Conservation (phyloP, 2,113 vertebrate genomes). For the Sigmodon hispidus region DNA sequence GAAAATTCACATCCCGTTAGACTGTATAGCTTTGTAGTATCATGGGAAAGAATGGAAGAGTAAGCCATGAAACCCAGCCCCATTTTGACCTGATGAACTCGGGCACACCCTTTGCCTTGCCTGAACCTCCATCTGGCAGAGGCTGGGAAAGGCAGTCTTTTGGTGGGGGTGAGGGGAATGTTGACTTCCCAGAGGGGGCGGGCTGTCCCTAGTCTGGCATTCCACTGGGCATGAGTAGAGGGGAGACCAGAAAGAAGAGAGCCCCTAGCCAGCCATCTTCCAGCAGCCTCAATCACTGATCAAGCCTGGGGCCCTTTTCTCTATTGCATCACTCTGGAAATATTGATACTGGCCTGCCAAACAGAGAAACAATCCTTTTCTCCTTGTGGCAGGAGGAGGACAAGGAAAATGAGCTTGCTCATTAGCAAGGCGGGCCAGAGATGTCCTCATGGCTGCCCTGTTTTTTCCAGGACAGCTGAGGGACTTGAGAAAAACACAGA, state of each 20-base stretch:
- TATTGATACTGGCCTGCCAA: constrained; percentile 56
- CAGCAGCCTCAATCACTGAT: neutral
- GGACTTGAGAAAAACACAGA: constrained; percentile 68
- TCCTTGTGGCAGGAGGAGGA: neutral
- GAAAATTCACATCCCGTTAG: neutral
- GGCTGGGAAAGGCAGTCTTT: neutral
- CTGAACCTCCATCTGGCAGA: neutral
- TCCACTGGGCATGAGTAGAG: neutral
- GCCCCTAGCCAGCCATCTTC: neutral
- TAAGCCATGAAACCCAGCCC: neutral
- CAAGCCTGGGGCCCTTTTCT: neutral
- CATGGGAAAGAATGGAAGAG: neutral
- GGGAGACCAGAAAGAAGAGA: neutral
- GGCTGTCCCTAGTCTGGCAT: neutral
- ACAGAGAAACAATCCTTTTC: constrained; percentile 45
- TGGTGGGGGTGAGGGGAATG: neutral
- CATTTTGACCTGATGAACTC: neutral
- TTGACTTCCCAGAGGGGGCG: neutral
- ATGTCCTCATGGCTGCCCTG: neutral
- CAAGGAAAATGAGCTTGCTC: constrained; percentile 48
- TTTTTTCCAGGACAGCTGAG: neutral
- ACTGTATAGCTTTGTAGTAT: neutral
- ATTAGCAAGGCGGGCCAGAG: constrained; percentile 43
- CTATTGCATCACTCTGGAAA: constrained; percentile 32
- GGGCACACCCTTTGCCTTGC: neutral